phyloP scores from a whole-genome alignment of 1,140 invertebrate genomes.

The Tetragnatha versicolor region DNA sequence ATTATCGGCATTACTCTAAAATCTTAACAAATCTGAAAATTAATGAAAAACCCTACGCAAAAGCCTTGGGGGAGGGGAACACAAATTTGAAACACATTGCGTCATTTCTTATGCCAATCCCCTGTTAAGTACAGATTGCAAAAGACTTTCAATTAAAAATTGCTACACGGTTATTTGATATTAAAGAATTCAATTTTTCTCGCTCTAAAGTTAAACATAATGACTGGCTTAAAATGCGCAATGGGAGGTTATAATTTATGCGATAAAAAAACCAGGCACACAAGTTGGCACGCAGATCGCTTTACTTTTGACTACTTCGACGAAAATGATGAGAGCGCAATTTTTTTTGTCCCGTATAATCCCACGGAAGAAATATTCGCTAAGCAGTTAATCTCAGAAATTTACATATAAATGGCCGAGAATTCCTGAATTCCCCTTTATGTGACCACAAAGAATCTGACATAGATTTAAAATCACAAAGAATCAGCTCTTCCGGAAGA shows the following conservation, averaged over 20 bases:
- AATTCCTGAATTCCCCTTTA: constrained; percentile 9
- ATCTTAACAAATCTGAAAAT: too few relatives aligned
- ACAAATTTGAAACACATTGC: too few relatives aligned
- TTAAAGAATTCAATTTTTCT: too few relatives aligned
- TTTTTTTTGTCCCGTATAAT: constrained; percentile 12
- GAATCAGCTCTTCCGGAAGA: constrained; percentile 13
- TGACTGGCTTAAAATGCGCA: not conserved
- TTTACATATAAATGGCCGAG: constrained; percentile 42
- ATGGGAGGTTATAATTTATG: constrained; percentile 28
- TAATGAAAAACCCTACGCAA: too few relatives aligned
- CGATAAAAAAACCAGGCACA: not conserved
- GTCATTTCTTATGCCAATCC: too few relatives aligned
- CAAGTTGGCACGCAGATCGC: not conserved
- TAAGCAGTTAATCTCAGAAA: constrained; percentile 41
- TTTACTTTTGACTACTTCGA: not conserved
- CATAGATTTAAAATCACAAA: constrained; percentile 23
- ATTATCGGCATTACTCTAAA: too few relatives aligned
- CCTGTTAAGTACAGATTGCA: too few relatives aligned
- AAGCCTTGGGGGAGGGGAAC: too few relatives aligned
- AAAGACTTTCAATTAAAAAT: too few relatives aligned
- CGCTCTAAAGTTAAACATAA: not conserved
- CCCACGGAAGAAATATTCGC: constrained; percentile 10
- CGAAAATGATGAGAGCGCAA: not conserved
- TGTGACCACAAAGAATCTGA: constrained; percentile 31
- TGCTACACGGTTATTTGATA: too few relatives aligned